Percentiles rank a stretch among this genome's conserved stretches.
Conservation (phyloP, 2,888 invertebrate genomes). For the Schizotus pectinicornis region DNA sequence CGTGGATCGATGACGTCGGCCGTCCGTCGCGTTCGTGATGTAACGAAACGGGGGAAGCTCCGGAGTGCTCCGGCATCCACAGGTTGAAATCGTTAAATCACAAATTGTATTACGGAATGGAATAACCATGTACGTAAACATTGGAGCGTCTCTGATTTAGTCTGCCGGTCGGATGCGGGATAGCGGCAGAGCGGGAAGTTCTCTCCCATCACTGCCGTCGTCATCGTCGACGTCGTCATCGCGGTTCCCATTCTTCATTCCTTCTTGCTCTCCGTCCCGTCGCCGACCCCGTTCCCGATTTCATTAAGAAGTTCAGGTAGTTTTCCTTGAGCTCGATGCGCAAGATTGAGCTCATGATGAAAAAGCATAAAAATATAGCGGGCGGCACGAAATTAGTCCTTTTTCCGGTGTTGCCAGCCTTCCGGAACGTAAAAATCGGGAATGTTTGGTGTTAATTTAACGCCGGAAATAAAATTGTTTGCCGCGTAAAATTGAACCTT, state of each 20-base stretch:
- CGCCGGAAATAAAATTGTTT: conserved; percentile 21
- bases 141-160: conserved; percentile 20
- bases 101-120: conserved; percentile 27
- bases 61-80: conserved; percentile 4
- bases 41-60: too few species aligned
- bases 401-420: conserved; percentile 6
- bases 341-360: conserved; percentile 15
- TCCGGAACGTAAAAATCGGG: conserved; percentile 1
- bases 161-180: conserved; percentile 5
- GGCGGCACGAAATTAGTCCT: conserved; percentile 12
- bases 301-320: conserved; percentile 6
- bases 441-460: conserved; percentile 19
- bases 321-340: conserved; percentile 1
- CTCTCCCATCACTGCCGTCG: not conserved
- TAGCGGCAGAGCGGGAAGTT: not conserved
- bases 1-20: too few species aligned
- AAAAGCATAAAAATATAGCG: conserved; percentile 22
- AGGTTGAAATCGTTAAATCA: conserved; percentile 30
- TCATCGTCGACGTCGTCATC: not conserved
- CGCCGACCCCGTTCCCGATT: not conserved
- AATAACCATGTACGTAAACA: conserved; percentile 31
- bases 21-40: too few species aligned
- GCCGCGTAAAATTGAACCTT: conserved; percentile 15
- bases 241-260: not conserved
- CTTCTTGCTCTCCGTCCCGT: not conserved